phyloP scores from a whole-genome alignment of 2,797 vertebrate species.

The Diglossa cyanea region DNA sequence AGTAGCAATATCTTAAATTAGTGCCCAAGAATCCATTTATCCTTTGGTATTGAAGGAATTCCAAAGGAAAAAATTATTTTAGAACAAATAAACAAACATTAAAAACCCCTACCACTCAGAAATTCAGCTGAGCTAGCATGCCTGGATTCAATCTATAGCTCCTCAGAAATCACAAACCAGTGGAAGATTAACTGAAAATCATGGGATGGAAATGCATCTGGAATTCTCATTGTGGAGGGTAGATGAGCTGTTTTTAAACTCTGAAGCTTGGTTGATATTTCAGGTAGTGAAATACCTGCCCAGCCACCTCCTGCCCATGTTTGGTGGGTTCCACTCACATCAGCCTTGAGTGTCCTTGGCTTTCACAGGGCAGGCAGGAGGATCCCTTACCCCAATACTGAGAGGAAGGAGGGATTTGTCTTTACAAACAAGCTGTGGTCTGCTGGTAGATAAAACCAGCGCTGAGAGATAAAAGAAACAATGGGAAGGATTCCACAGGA shows the following conservation, averaged over 20 bases:
- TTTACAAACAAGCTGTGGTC: neutral
- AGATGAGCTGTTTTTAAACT: neutral
- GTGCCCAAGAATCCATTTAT: neutral
- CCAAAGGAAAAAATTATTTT: neutral
- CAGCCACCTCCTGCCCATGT: neutral
- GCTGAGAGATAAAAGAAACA: neutral
- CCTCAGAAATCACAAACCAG: constrained; percentile 27
- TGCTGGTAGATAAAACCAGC: neutral
- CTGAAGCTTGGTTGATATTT: neutral
- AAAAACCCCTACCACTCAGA: neutral
- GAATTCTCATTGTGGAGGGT: constrained; percentile 17
- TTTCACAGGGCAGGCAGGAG: accelerated
- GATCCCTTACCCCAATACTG: neutral
- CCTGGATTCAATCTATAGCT: constrained; percentile 37
- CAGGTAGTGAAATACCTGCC: neutral
- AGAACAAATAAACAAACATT: neutral
- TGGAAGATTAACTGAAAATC: constrained; percentile 23
- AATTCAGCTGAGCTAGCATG: neutral
- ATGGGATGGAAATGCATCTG: neutral
- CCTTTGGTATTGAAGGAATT: neutral
- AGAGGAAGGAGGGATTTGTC: neutral
- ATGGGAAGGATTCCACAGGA: neutral
- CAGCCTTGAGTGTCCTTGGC: neutral
- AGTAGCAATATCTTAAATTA: constrained; percentile 10
- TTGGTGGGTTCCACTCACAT: neutral